Evolutionary conservation across 2,797 vertebrate species (phyloP), one percentile per base, ranked within the genome.

Genomic region (Notolepis coatsorum): DNA sequence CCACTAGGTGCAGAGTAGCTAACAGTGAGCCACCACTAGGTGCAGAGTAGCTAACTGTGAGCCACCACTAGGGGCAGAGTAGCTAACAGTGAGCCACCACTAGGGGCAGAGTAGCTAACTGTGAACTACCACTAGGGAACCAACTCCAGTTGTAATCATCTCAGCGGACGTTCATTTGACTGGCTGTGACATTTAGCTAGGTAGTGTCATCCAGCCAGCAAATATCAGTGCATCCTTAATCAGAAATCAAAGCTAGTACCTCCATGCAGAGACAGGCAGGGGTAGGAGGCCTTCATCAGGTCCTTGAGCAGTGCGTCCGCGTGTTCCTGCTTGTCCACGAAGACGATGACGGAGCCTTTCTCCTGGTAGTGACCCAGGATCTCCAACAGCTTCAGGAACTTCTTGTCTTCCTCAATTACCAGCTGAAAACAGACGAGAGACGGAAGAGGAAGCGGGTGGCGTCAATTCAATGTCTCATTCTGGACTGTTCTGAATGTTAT

Each of bases 271-370:
- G 97, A 99, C 94, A 99, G 92, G 91, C 98, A 99, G 43, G 98
- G 97, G 43, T 99, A 99, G 3, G 98, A 98, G 12, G 97, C 98
- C 85, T 97, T 97, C 98, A 99, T 98, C 78, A 99, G 88, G 79
- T 99, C 98, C 87, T 99, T 99, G 18, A 99, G 84, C 66, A 99
- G 86, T 0, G 75, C 94, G 24, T 99, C 98, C 1, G 98, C 98
- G 0, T 99, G 97, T 76, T 99, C 97, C 79, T 99, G 98, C 70
- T 99, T 99, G 91, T 99, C 98, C 75, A 99, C 97, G 75, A 99
- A 99, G 79, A 99, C 96, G 73, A 99, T 97, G 65, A 99, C 97
- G 0, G 97, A 94, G 62, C 98, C 98, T 45, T 95, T 97, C 90
- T 99, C 97, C 87, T 99, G 98, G 84, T 99, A 99, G 87, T 96